Evolutionary conservation across 2,113 vertebrate species (phyloP), one percentile per base, ranked within the genome.

Genomic region (Lepidothrix coronata): DNA sequence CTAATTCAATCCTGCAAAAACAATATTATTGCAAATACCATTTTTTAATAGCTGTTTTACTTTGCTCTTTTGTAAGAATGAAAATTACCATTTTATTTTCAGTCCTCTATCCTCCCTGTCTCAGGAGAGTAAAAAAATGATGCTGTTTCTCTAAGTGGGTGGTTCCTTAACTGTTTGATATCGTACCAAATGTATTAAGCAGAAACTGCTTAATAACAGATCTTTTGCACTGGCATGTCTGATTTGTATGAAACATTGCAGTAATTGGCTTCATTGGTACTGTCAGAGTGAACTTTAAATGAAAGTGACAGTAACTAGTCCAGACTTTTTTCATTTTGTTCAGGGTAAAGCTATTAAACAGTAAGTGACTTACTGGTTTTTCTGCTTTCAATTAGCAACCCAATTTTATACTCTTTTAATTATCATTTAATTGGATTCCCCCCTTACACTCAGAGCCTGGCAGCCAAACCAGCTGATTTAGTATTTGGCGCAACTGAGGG

Each of bases 321-420:
- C 76, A 86, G 73, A 33, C 12, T 44, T 72, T 24, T 48, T 81
- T 83, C 55, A 5, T 80, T 93, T 90, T 77, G 33, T 91, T 92
- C 76, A 61, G 70, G 51, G 52, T 93, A 86, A 88, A 93, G 48
- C 89, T 81, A 23, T 87, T 80, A 90, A 63, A 49, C 27, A 65
- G 85, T 90, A 80, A 84, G 55, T 92, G 75, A 91, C 79, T 94
- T 95, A 77, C 30, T 93, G 65, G 24, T 86, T 95, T 88, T 84
- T 78, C 67, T 95, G 76, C 61, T 95, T 95, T 81, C 80, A 93
- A 19, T 95, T 91, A 92, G 61, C 46, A 95, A 84, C 73, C 89
- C 89, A 86, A 59, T 97, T 93, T 95, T 93, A 48, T 88, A 63
- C 57, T 74, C 54, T 91, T 75, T 94, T 91, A 95, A 93, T 93